Conservation (phyloP, 2,888 invertebrate genomes). For the Cosmorhoe ocellata region DNA sequence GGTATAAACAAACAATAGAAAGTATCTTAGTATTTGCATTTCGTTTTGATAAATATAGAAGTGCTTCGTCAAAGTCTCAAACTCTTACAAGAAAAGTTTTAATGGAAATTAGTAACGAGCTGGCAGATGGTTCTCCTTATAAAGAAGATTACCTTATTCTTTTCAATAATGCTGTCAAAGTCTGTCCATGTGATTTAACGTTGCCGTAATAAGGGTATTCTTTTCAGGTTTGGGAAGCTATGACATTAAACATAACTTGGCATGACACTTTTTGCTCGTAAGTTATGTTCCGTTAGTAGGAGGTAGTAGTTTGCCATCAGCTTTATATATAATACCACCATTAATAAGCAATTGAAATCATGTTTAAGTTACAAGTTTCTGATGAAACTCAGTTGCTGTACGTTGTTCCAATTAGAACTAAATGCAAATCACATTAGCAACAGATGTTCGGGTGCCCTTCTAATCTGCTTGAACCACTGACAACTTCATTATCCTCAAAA, state of each 20-base stretch:
- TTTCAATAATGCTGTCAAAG: constrained; percentile 20
- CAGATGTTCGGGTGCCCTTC: constrained; percentile 39
- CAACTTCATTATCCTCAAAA: constrained; percentile 43
- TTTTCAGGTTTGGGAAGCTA: too few species aligned
- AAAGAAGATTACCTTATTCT: constrained; percentile 16
- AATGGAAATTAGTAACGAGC: constrained; percentile 27
- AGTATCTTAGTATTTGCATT: constrained; percentile 29
- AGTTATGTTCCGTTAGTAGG: too few species aligned
- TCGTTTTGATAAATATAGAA: constrained; percentile 25
- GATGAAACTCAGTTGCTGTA: constrained; percentile 4
- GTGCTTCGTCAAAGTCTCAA: constrained; percentile 22
- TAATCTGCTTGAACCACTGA: constrained; percentile 44
- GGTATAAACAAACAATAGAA: constrained; percentile 31
- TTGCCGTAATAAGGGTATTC: neutral
- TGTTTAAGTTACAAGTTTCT: constrained; percentile 6
- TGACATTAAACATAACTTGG: too few species aligned
- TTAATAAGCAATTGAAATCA: constrained; percentile 3
- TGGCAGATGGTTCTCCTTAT: constrained; percentile 22
- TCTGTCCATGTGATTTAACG: constrained; percentile 11
- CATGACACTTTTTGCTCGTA: too few species aligned
- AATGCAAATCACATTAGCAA: constrained; percentile 44
- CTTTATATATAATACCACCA: neutral
- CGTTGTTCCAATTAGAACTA: constrained; percentile 31
- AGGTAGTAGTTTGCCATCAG: too few species aligned
- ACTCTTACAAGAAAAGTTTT: constrained; percentile 22